Evolutionary conservation across 1,140 invertebrate species (phyloP), one percentile per base, ranked within the genome.

Genomic region (Subanguina moxae): DNA sequence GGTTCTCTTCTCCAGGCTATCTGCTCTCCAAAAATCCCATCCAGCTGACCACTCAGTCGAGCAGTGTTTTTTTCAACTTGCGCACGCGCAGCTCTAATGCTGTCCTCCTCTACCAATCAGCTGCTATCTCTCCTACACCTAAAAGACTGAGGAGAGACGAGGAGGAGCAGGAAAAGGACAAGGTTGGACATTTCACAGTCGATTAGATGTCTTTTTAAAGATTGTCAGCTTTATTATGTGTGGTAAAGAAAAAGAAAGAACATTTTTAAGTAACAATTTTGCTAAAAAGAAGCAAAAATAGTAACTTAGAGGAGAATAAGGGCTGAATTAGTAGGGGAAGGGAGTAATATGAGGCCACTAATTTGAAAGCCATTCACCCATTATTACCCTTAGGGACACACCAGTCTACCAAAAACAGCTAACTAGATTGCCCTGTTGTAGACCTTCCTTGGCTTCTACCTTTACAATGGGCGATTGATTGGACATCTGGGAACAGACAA

Each of bases 71-170:
- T 13, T 82, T 82, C 65, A 76, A 77, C 46, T 67, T 81, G 32
- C 67, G 78, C 42, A 79, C 78, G n/a, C 74, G 67, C 27, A 74
- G 73, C 32, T 59, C 67, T n/a, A 82, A 81, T 62, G 79, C 76
- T 19, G 58, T 80, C 42, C 67, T 81, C 0, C 52, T 81, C 13
- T 81, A 78, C 42, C 79, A 81, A 68, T 71, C 78, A 61, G 72
- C 57, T n/a, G 65, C 72, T 32, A 62, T 72, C 11, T 3, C 32
- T 38, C 3, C 32, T 38, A 3, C 3, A 38, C 32, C 32, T 38
- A 38, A 38, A 21, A 61, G 45, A 17, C 57, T 43, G 28, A 59
- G 59, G 45, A 56, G 48, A 38, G 57, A 56, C n/a, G 65, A 42
- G 23, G 19, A 63, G 64, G 1, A 72, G 67, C 23, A 64, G 65